Evolutionary conservation across 2,113 vertebrate species (phyloP), one percentile per base, ranked within the genome.

Genomic region (Symphodus melops): DNA sequence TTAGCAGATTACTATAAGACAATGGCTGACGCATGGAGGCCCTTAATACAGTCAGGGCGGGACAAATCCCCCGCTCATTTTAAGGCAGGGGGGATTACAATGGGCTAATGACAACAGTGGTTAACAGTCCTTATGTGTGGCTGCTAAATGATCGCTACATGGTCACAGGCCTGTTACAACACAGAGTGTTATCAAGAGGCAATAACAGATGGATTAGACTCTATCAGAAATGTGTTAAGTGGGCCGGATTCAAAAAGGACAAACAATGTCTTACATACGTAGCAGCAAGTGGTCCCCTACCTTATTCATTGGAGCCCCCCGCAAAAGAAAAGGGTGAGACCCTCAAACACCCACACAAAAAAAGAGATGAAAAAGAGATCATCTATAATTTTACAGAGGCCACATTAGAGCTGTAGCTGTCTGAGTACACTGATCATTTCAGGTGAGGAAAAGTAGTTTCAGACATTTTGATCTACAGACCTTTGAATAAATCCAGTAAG

Each of bases 1-100:
- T 92, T 90, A 92, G 61, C 52, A 89, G 90, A 91, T 93, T 91
- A 92, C 65, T 79, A 62, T 25, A 72, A 88, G 80, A 88, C 85
- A 83, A 81, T 75, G 75, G 75, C 60, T 71, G 58, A 23, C 66
- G 79, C 66, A 51, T 57, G 64, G 75, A 53, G 68, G 57, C 60
- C 53, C 83, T 68, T 81, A 80, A 75, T 66, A 48, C 67, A 63
- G 54, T 63, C 39, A 63, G 63, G 72, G 81, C 55, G 78, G 87
- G 86, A 85, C 83, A 80, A 86, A 88, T 87, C 82, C 87, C 48
- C 81, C 56, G 12, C 68, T 88, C 67, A 51, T 86, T 90, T 74
- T 62, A 53, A 84, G 74, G 85, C 79, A 59, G 68, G 4, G 28
- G 73, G 84, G 87, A 92, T 94, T 92, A 92, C 49, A 53, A 77